Conservation (phyloP, 2,888 invertebrate genomes). For the Ichneumoninae sp. region DNA sequence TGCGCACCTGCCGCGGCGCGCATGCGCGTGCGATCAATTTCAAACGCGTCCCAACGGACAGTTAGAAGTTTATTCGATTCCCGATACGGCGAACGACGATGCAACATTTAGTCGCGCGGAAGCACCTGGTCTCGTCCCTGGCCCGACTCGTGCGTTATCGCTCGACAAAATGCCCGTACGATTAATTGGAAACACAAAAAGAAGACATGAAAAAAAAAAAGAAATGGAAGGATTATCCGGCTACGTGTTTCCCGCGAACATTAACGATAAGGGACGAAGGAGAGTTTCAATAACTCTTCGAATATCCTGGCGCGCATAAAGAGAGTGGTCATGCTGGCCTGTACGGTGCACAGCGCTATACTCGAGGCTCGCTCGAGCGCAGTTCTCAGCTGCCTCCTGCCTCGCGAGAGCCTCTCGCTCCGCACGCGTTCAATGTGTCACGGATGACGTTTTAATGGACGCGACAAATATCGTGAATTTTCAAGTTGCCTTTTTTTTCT, state of each 20-base stretch:
- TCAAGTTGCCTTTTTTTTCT: conserved; percentile 28
- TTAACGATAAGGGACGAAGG: conserved; percentile 27
- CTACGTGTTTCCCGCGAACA: conserved; percentile 24
- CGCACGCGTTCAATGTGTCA: conserved; percentile 45
- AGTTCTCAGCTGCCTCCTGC: conserved; percentile 34
- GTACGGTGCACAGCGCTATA: neutral
- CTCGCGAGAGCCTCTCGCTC: neutral
- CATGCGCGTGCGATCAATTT: conserved; percentile 23
- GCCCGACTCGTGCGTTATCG: conserved; percentile 24
- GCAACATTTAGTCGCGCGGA: neutral
- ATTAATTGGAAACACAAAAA: conserved; percentile 41
- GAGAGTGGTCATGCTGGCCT: conserved; percentile 21
- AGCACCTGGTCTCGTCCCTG: conserved; percentile 48
- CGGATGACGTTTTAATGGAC: conserved; percentile 64
- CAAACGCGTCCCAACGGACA: conserved; percentile 6
- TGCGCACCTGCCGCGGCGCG: conserved; percentile 25
- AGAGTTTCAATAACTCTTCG: conserved; percentile 46
- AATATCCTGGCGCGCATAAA: conserved; percentile 29
- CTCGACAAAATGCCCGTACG: conserved; percentile 22
- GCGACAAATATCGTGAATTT: conserved; percentile 58
- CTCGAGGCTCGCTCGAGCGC: conserved; percentile 5
- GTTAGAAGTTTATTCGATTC: conserved; percentile 10
- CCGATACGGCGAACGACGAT: neutral
- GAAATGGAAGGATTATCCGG: conserved; percentile 13
- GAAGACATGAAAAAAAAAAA: neutral